phyloP scores from a whole-genome alignment of 1,140 invertebrate species.

The Augochlora pura region DNA sequence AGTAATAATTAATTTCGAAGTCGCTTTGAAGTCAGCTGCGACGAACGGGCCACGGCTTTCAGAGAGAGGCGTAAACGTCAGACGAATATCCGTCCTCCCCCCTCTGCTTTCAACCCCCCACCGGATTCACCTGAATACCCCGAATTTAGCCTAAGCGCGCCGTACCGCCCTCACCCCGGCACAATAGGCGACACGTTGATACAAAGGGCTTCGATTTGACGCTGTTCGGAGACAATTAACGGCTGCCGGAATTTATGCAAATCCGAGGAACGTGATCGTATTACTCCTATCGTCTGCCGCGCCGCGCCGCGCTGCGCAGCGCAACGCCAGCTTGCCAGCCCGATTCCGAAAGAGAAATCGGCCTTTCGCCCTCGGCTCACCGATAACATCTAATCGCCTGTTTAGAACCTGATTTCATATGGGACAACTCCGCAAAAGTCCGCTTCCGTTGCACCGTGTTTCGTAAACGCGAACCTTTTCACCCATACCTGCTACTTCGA shows the following conservation, averaged over 20 bases:
- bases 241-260: constrained; percentile 37
- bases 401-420: background rate
- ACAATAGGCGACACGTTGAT: constrained; percentile 44
- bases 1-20: constrained; percentile 70
- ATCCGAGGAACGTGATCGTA: constrained; percentile 27
- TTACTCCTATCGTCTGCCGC: background rate
- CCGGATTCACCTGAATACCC: constrained; percentile 39
- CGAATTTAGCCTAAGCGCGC: constrained; percentile 27
- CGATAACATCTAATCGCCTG: background rate
- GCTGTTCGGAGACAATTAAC: constrained; percentile 54
- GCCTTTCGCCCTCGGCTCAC: background rate
- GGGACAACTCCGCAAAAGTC: background rate
- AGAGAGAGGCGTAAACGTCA: constrained; percentile 55
- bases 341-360: constrained; percentile 21
- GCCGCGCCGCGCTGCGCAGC: background rate
- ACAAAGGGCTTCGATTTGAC: constrained; percentile 58
- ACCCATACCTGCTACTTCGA: no score
- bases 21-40: constrained; percentile 66
- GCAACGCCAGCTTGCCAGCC: background rate
- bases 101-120: background rate
- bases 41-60: constrained; percentile 44
- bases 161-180: background rate
- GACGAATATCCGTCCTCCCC: constrained; percentile 43
- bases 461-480: no score
- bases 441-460: no score